Percentiles rank a stretch among this genome's conserved stretches.
phyloP scores from a whole-genome alignment of 1,140 invertebrate species.

The Artemia franciscana region DNA sequence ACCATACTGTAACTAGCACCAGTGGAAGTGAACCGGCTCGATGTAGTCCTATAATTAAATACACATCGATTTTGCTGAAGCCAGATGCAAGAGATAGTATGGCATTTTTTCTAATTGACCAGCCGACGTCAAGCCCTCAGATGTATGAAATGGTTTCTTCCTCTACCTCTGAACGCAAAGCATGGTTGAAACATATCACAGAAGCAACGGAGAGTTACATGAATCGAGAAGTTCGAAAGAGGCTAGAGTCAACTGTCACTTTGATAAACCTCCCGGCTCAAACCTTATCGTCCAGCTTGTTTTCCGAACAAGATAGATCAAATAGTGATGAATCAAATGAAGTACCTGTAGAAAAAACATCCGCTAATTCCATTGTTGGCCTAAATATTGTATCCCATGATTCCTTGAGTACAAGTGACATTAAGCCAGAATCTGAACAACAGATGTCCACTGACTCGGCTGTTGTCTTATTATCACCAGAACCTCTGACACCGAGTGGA shows the following conservation, averaged over 20 bases:
- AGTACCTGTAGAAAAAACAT: background rate
- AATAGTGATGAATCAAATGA: slow-evolving; percentile 1
- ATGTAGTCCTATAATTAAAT: slow-evolving; percentile 45
- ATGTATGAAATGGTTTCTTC: slow-evolving; percentile 66
- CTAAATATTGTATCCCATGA: background rate
- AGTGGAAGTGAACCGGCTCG: slow-evolving; percentile 10
- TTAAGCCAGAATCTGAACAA: background rate
- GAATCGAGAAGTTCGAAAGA: slow-evolving; percentile 15
- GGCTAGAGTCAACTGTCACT: slow-evolving; percentile 2
- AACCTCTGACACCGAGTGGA: too few relatives aligned
- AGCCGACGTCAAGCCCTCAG: slow-evolving; percentile 43
- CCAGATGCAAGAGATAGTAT: slow-evolving; percentile 65
- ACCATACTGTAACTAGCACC: slow-evolving; percentile 28
- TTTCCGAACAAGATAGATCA: background rate
- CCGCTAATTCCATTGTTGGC: background rate
- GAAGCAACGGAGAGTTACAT: slow-evolving; percentile 48
- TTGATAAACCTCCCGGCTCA: background rate
- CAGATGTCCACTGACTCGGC: background rate
- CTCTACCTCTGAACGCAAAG: slow-evolving; percentile 49
- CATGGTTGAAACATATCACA: slow-evolving; percentile 56
- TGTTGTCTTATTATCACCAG: too few relatives aligned
- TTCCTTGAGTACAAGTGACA: background rate
- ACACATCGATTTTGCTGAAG: slow-evolving; percentile 42
- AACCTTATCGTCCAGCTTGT: background rate
- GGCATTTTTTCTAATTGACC: slow-evolving; percentile 64